Evolutionary conservation across 2,888 invertebrate genomes (phyloP).

Genomic region (Theodoxus fluviatilis): DNA sequence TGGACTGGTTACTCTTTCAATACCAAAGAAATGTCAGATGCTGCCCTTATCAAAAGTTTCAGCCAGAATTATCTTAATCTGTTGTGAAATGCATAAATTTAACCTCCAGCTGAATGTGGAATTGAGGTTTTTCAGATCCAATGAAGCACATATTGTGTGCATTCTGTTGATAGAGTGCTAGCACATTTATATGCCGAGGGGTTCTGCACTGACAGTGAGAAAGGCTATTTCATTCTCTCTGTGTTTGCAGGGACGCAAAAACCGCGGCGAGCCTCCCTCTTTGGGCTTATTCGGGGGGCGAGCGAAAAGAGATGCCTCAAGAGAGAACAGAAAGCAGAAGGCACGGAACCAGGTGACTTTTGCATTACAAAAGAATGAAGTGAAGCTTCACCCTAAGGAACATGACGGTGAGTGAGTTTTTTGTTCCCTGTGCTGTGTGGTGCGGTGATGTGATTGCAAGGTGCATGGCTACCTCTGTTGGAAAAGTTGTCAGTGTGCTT

Average conservation of each 20-base stretch:
- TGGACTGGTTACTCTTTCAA: no score
- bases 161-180: not conserved
- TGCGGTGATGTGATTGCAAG: no score
- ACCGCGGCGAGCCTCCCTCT: conserved; percentile 44
- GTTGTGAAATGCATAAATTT: no score
- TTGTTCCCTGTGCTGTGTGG: not conserved
- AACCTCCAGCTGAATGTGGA: no score
- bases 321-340: conserved; percentile 41
- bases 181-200: not conserved
- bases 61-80: no score
- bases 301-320: conserved; percentile 50
- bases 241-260: conserved; percentile 38
- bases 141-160: not conserved
- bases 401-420: conserved; percentile 37
- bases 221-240: conserved; percentile 11
- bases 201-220: not conserved
- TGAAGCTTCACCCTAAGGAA: conserved; percentile 35
- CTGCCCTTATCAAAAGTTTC: no score
- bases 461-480: no score
- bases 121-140: not conserved
- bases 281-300: conserved; percentile 53
- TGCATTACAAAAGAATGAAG: conserved; percentile 48
- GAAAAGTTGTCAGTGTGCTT: no score
- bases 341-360: conserved; percentile 50
- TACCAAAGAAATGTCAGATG: no score